A percentile compares a stretch with the other conserved stretches of the same genome.
These are phyloP conservation scores for Rhincodon typus DNA, from an alignment of 2,797 vertebrate species.

Conservation along the genomic window DNA sequence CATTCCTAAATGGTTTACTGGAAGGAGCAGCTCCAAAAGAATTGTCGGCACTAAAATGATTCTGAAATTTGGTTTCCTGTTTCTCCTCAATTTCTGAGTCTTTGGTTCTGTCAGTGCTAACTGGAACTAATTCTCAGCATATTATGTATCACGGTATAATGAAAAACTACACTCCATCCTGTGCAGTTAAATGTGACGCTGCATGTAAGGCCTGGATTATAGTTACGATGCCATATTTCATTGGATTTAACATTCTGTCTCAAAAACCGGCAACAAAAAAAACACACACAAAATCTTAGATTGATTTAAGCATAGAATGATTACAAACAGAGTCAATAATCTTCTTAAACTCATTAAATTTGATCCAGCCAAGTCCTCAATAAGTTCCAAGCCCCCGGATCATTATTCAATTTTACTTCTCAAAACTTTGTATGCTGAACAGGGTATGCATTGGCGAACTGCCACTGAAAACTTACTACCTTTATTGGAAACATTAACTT, in stretches of 20 bases:
- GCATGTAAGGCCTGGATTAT: background rate
- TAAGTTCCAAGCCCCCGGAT: background rate
- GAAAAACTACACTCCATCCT: background rate
- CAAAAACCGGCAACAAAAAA: background rate
- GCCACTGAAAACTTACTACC: background rate
- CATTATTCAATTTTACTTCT: background rate
- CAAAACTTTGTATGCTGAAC: background rate
- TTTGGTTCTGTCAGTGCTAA: background rate
- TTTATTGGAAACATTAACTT: background rate
- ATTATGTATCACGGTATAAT: background rate
- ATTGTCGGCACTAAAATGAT: background rate
- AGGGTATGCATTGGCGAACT: background rate
- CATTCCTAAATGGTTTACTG: background rate
- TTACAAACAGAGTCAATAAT: constrained; percentile 14
- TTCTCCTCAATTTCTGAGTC: background rate
- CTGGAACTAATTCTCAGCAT: background rate
- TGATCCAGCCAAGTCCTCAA: background rate
- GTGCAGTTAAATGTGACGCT: background rate
- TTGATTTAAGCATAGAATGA: background rate
- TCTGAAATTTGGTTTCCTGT: background rate
- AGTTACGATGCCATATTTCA: background rate
- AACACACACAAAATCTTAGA: background rate
- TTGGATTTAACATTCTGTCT: background rate
- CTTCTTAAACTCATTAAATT: constrained; percentile 23
- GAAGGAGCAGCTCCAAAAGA: background rate